A percentile compares a stretch with the other conserved stretches of the same genome.
Conservation (phyloP, 2,888 invertebrate species). For the Chalcis sispes region DNA sequence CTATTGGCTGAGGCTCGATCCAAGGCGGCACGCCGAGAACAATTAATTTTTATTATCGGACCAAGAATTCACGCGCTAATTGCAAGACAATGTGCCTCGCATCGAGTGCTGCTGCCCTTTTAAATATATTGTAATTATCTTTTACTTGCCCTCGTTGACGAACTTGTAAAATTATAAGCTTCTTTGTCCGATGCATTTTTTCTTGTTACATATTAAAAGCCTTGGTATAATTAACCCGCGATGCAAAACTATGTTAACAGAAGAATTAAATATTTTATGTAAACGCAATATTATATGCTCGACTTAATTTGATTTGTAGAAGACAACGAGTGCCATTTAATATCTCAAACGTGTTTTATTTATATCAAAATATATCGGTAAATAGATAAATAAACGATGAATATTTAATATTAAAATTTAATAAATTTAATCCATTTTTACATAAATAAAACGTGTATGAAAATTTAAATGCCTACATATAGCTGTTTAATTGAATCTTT, state of each 20-base stretch:
- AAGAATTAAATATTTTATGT: slow-evolving; percentile 22
- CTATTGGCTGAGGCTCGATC: slow-evolving; percentile 28
- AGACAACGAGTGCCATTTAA: too few relatives aligned
- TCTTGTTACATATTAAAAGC: neutral
- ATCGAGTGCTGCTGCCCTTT: slow-evolving; percentile 8
- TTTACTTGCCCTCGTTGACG: slow-evolving; percentile 21
- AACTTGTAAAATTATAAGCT: slow-evolving; percentile 40
- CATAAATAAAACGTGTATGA: too few relatives aligned
- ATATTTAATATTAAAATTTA: too few relatives aligned
- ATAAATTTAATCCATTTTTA: too few relatives aligned
- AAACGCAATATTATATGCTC: too few relatives aligned
- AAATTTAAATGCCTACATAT: too few relatives aligned
- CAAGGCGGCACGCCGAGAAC: slow-evolving; percentile 53
- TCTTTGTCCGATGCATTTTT: slow-evolving; percentile 5
- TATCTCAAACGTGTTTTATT: too few relatives aligned
- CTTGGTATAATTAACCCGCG: slow-evolving; percentile 3
- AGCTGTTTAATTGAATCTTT: too few relatives aligned
- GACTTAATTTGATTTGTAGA: too few relatives aligned
- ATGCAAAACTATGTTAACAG: neutral
- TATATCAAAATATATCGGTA: too few relatives aligned
- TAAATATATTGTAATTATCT: slow-evolving; percentile 44
- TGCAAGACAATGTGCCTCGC: slow-evolving; percentile 62
- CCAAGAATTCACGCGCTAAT: slow-evolving; percentile 65
- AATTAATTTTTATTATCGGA: slow-evolving; percentile 67
- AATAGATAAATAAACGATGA: too few relatives aligned